These are phyloP conservation scores for Harpalus rubripes DNA, from an alignment of 2,888 invertebrate genomes.

Conservation along the genomic window DNA sequence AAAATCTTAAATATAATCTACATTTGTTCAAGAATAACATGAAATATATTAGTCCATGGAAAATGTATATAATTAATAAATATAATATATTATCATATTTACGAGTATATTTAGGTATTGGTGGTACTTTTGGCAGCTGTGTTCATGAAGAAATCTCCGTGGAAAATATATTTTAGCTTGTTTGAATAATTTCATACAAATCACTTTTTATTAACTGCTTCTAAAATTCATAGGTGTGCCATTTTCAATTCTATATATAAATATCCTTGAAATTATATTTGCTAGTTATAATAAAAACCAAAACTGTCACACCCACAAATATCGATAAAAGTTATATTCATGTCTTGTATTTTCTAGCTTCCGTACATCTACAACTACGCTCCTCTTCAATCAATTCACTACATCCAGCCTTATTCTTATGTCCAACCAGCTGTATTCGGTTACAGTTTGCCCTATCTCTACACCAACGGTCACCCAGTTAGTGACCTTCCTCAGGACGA, in stretches of 20 bases:
- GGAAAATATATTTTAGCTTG: no score
- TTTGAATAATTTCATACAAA: neutral
- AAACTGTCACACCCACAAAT: no score
- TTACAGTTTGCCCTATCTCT: conserved; percentile 24
- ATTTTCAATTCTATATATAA: neutral
- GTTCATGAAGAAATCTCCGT: no score
- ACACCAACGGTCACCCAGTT: conserved; percentile 55
- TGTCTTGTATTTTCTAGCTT: neutral
- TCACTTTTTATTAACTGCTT: neutral
- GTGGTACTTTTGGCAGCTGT: no score
- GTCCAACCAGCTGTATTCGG: conserved; percentile 44
- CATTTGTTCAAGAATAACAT: no score
- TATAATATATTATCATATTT: no score
- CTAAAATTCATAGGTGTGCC: neutral
- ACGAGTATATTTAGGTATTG: no score
- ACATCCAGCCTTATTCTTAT: conserved; percentile 47
- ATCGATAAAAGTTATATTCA: neutral
- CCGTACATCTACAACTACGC: conserved; percentile 40
- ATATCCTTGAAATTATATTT: neutral
- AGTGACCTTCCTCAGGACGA: conserved; percentile 61
- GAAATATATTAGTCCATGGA: no score
- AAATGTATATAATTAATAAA: no score
- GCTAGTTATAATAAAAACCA: neutral
- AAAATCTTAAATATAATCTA: no score
- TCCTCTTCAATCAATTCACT: conserved; percentile 20